phyloP scores from a whole-genome alignment of 2,888 invertebrate genomes.

The Erannis defoliaria region DNA sequence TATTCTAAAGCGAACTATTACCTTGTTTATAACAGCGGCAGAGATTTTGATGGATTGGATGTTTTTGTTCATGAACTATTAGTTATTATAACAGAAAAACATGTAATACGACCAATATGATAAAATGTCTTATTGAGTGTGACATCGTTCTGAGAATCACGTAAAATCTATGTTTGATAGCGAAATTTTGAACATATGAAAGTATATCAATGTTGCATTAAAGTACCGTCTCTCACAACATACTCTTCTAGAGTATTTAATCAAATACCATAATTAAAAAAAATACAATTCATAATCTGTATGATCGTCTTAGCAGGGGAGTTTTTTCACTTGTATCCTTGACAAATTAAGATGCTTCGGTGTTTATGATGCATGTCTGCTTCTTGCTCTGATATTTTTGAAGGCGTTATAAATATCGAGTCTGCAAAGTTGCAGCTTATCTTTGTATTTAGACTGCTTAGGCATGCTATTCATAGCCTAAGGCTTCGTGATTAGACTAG shows the following conservation, averaged over 20 bases:
- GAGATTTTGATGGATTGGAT: conserved; percentile 19
- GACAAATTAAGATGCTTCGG: background rate
- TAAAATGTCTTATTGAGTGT: too few species aligned
- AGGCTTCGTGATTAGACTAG: conserved; percentile 20
- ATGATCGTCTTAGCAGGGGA: background rate
- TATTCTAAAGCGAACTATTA: conserved; percentile 31
- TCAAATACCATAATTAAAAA: background rate
- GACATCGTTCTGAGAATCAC: background rate
- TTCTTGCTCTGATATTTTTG: conserved; percentile 5
- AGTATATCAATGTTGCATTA: too few species aligned
- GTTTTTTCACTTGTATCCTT: background rate
- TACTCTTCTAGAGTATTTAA: background rate
- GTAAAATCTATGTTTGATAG: background rate
- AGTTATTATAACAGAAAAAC: too few species aligned
- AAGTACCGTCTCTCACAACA: background rate
- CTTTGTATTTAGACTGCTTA: conserved; percentile 4
- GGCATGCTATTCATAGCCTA: conserved; percentile 1
- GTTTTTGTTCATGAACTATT: conserved; percentile 12
- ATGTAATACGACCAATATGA: too few species aligned
- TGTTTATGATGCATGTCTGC: background rate
- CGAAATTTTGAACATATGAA: too few species aligned
- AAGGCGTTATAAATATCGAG: conserved; percentile 14
- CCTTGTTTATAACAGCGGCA: conserved; percentile 21
- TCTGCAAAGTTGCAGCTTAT: conserved; percentile 2
- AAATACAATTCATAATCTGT: background rate